These are phyloP conservation scores for Nebria ingens DNA, from an alignment of 1,140 invertebrate genomes.

Conservation along the genomic window DNA sequence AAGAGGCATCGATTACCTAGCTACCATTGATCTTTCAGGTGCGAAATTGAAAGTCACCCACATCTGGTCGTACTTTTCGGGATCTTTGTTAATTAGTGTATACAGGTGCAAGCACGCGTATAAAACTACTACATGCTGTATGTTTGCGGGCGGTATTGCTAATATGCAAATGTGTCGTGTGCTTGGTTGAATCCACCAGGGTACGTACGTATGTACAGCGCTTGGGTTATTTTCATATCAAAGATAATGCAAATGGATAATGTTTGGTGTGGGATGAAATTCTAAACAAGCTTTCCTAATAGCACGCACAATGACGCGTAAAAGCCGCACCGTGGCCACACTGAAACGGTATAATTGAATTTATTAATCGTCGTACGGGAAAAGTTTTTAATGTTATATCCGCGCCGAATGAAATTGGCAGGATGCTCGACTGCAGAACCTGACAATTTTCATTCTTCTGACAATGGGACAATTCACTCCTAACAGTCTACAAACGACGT, in stretches of 20 bases:
- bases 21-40: conserved; percentile 21
- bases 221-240: conserved; percentile 1
- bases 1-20: conserved; percentile 17
- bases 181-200: too few relatives aligned
- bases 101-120: not conserved
- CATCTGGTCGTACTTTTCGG: conserved; percentile 15
- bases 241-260: conserved; percentile 4
- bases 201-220: not conserved
- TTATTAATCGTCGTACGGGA: conserved; percentile 1
- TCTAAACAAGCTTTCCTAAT: not conserved
- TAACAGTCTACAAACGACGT: conserved; percentile 2
- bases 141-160: too few relatives aligned
- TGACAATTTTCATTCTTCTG: conserved; percentile 3
- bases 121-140: too few relatives aligned
- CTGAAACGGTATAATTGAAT: conserved; percentile 1
- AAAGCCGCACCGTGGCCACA: not conserved
- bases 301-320: not conserved
- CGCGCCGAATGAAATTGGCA: not conserved
- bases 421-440: not conserved
- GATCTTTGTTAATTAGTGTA: conserved; percentile 2
- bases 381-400: conserved; percentile 6
- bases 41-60: conserved; percentile 22
- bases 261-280: not conserved
- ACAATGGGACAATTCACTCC: conserved; percentile 4
- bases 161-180: not conserved